phyloP scores from a whole-genome alignment of 2,888 invertebrate species.

The Bombyx huttoni region DNA sequence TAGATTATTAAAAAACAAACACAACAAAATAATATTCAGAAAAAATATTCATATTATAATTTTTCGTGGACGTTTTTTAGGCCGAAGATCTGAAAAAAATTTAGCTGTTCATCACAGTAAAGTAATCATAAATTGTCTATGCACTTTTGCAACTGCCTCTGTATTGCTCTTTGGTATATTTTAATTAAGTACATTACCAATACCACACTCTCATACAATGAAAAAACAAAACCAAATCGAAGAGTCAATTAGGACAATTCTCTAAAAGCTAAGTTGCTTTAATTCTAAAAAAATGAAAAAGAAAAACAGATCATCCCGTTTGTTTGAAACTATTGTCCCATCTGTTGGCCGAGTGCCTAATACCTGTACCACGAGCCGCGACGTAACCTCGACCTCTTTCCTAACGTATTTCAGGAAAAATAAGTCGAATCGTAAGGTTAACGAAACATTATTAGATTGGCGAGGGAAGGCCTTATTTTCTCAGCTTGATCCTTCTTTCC shows the following conservation, averaged over 20 bases:
- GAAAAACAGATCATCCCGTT: slow-evolving; percentile 10
- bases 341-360: slow-evolving; percentile 59
- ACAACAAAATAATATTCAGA: too few species aligned
- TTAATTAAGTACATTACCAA: background rate
- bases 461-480: slow-evolving; percentile 3
- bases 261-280: too few species aligned
- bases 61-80: too few species aligned
- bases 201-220: too few species aligned
- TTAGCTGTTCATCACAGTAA: too few species aligned
- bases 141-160: background rate
- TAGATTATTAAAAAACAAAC: too few species aligned
- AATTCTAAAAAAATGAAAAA: slow-evolving; percentile 5
- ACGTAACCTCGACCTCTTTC: slow-evolving; percentile 29
- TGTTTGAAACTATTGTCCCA: slow-evolving; percentile 37
- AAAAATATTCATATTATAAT: too few species aligned
- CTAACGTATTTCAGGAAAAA: slow-evolving; percentile 18
- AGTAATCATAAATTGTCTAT: background rate
- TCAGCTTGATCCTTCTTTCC: background rate
- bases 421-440: slow-evolving; percentile 14
- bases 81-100: too few species aligned
- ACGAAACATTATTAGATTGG: slow-evolving; percentile 15
- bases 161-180: background rate
- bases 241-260: too few species aligned
- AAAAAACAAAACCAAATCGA: too few species aligned
- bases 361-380: slow-evolving; percentile 25